phyloP scores from a whole-genome alignment of 2,888 invertebrate species.

The Drosophila infuscata region DNA sequence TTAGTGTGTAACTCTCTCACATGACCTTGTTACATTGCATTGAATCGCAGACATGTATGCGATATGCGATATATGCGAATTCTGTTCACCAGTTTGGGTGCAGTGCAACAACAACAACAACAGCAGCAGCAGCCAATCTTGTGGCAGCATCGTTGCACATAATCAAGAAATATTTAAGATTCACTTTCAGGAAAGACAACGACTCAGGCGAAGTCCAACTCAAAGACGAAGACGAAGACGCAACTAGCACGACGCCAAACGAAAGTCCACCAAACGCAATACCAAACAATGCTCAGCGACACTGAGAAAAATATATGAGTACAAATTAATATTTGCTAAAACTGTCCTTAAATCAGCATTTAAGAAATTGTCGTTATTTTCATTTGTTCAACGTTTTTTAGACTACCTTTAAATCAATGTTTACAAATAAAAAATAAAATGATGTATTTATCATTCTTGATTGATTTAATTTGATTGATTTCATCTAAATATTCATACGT shows the following conservation, averaged over 20 bases:
- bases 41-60: constrained; percentile 34
- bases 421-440: neutral
- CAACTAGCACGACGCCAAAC: constrained; percentile 48
- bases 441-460: neutral
- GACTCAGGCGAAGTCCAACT: constrained; percentile 20
- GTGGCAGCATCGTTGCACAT: constrained; percentile 47
- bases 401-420: neutral
- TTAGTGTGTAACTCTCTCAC: constrained; percentile 50
- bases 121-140: constrained; percentile 39
- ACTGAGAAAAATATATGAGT: neutral
- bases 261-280: constrained; percentile 55
- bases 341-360: neutral
- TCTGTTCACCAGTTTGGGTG: constrained; percentile 54
- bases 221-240: constrained; percentile 19
- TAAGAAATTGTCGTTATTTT: neutral
- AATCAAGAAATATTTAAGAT: constrained; percentile 76
- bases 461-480: too few species aligned
- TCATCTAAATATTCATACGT: too few species aligned
- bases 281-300: constrained; percentile 51
- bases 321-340: neutral
- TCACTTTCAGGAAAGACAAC: constrained; percentile 67
- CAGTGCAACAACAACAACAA: constrained; percentile 29
- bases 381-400: too few species aligned
- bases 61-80: constrained; percentile 55
- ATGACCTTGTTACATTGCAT: constrained; percentile 76